Conservation (phyloP, 1,140 invertebrate species). For the Matsumurasca onukii region DNA sequence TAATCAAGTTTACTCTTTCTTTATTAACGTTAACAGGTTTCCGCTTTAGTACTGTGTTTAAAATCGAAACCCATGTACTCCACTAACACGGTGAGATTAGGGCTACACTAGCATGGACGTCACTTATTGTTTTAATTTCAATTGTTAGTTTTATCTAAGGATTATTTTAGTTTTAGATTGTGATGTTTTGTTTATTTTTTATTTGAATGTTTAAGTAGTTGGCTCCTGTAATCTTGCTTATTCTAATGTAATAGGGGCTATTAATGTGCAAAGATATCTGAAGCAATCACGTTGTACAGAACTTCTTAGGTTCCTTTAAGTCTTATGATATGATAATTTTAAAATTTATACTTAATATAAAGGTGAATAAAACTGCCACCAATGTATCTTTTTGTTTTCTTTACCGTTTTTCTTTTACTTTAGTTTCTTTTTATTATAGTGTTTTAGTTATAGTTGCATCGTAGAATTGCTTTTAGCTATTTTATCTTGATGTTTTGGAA, state of each 20-base stretch:
- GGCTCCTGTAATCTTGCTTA: slow-evolving; percentile 22
- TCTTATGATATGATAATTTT: slow-evolving; percentile 33
- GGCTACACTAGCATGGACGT: slow-evolving; percentile 22
- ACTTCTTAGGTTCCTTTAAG: slow-evolving; percentile 32
- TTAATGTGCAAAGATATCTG: slow-evolving; percentile 15
- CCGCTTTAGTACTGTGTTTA: background rate
- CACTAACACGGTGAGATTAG: slow-evolving; percentile 17
- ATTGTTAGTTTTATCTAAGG: slow-evolving; percentile 26
- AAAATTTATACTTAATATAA: slow-evolving; percentile 32
- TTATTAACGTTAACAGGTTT: slow-evolving; percentile 21
- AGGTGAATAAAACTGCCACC: slow-evolving; percentile 35
- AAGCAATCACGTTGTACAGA: slow-evolving; percentile 23
- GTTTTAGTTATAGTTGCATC: no score
- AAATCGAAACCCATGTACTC: background rate
- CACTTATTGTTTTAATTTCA: slow-evolving; percentile 18
- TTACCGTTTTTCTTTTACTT: slow-evolving; percentile 22
- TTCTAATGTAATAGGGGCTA: slow-evolving; percentile 12
- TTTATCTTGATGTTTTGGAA: no score
- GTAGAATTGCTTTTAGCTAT: no score
- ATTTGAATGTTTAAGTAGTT: slow-evolving; percentile 26
- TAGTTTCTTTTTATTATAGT: no score
- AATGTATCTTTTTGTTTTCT: slow-evolving; percentile 27
- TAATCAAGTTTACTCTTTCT: slow-evolving; percentile 2
- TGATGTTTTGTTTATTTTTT: slow-evolving; percentile 28
- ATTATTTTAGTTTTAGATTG: slow-evolving; percentile 21